Evolutionary conservation across 2,888 invertebrate species (phyloP), one percentile per base, ranked within the genome.

Genomic region (Drosophila falleni): DNA sequence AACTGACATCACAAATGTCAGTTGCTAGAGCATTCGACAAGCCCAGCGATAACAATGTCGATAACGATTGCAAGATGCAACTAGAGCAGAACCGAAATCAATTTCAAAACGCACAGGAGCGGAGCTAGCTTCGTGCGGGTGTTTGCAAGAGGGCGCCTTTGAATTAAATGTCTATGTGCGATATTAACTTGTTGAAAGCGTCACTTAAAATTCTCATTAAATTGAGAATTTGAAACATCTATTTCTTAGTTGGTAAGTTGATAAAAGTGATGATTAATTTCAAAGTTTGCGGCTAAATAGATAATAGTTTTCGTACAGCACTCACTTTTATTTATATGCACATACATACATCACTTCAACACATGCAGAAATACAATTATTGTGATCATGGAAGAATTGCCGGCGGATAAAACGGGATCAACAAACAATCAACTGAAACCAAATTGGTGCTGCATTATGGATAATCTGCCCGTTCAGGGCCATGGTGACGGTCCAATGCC

Each of bases 31-130:
- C 54, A n/a, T 26, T 42, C 55, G 58, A 70, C 70, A 65, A 62
- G 61, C 39, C 60, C 53, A 3, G 54, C 69, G 68, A 76, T 68
- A 78, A 68, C 68, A 46, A 39, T 46, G 37, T 49, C 58, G 73
- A 74, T 63, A 37, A 59, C 62, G 26, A 67, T 62, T 62, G 54
- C 49, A 23, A 41, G 31, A 37, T 44, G 59, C 41, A 77, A 79
- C 46, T 74, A 37, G 80, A 79, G 69, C 55, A 61, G 31, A 78
- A 61, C 63, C 23, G 37, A 53, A 68, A 41, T 26, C 59, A 68
- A 59, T 54, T 41, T 47, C 26, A 42, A 23, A 11, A 4, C 10
- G 15, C 33, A 49, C 79, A 62, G 69, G 78, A 56, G 74, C 76
- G 79, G 33, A 75, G 5, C 54, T 26, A 3, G 39, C 33, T 11